Base-by-base conservation (phyloP, 2,888 invertebrate genomes). In the Timema cristinae region DNA sequence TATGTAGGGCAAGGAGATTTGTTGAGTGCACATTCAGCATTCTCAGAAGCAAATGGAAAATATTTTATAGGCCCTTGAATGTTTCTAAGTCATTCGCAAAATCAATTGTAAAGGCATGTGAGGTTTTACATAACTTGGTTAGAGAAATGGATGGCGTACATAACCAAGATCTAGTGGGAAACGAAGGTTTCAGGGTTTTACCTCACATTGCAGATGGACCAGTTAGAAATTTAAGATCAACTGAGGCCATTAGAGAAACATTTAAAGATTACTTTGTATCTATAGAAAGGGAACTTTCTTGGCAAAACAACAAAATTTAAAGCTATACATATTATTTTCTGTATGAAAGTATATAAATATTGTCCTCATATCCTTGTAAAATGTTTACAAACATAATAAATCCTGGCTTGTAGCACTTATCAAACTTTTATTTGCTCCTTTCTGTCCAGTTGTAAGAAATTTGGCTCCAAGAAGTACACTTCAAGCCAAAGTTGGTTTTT, bases 381-480 rank as follows among this genome's bases (percentile, higher is more conserved):
- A 56, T 56, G 10, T 8, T 56, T 9, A 15, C 7, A 6, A 13
- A 56, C 10, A 13, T 56, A 56, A 56, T 56, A n/a, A 6, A 56
- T 15, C 6, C 7, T 13, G n/a, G 56, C 9, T 6, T 7, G 7
- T 15, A 15, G 16, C 9, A 15, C n/a, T 16, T 6, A 2, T 15
- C 56, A n/a, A 56, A 56, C 56, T 56, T 56, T 56, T 13, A 56
- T 56, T 13, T 56, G 56, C 56, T 56, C 56, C 56, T 6, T 56
- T 56, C 16, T 56, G 10, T 56, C 56, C 7, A 56, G 10, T 9
- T 56, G 56, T 16, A 56, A 7, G 16, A 56, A 56, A 2, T 56
- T 56, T 56, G 7, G 56, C n/a, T 56, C 4, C n/a, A 56, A 56
- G 56, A 15, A 9, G n/a, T 56, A 56, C n/a, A 56, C 7, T 56